Evolutionary conservation across 2,888 invertebrate genomes (phyloP), one percentile per base, ranked within the genome.

Genomic region (Eupithecia centaureata): DNA sequence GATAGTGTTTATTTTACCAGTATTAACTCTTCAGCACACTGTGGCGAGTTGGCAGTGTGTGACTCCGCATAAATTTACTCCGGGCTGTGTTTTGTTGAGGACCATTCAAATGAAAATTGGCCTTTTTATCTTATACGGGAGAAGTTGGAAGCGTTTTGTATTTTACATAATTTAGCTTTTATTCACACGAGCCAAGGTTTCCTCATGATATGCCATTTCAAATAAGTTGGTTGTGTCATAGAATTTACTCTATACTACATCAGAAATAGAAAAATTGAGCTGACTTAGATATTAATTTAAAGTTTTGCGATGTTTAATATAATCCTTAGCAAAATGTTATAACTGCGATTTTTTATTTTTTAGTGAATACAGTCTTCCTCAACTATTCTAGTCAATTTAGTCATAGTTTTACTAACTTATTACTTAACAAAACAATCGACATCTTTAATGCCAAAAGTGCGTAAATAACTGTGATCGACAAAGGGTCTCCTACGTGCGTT

Each of bases 381-480:
- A 79, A 68, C 38, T 65, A 77, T 78, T 80, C 82, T 82, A 84
- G 81, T 83, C 82, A 70, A 62, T 57, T 72, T 68, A 66, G 59
- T 60, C 76, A 72, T 77, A 71, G 65, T 71, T 60, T 73, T 60
- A 30, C 18, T n/a, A 63, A 65, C 68, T 35, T n/a, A 56, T 35
- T 33, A 47, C 2, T 35, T 33, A 65, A 64, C 54, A 56, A 63
- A 63, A 12, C 18, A 15, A n/a, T 42, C 33, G n/a, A 7, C 7
- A 22, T n/a, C 1, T n/a, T 32, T 18, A 30, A 33, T 18, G 3
- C 18, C n/a, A 22, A 57, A 57, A 56, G 56, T 30, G 56, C 18
- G n/a, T n/a, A 30, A 54, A 54, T 28, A 30, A 27, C 27, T 52
- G 27, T 52, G 25, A 27, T 52, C 52, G 1, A 27, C 5, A 52